Evolutionary conservation across 2,888 invertebrate species (phyloP).

Genomic region (Hyalella azteca): DNA sequence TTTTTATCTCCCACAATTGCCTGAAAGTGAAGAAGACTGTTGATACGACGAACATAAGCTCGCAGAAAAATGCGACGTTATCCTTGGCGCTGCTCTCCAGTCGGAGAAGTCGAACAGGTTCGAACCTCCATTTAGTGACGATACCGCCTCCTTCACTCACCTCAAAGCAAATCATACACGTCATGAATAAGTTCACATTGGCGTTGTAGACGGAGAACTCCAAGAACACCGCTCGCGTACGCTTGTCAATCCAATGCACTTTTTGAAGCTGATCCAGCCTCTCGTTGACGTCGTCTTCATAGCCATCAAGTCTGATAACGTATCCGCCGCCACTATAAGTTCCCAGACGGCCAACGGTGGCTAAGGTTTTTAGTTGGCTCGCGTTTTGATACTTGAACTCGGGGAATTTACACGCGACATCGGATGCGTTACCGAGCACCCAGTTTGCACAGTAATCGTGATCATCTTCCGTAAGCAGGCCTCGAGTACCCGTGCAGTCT

Average conservation of each 20-base stretch:
- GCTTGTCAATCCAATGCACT: conserved; percentile 65
- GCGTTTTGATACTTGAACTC: conserved; percentile 61
- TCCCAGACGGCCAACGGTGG: conserved; percentile 63
- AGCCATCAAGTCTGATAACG: conserved; percentile 60
- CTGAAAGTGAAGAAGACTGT: conserved; percentile 63
- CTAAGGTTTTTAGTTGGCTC: conserved; percentile 62
- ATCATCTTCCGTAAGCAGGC: conserved; percentile 60
- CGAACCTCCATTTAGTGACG: conserved; percentile 55
- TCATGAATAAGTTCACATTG: conserved; percentile 62
- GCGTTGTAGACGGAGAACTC: conserved; percentile 67
- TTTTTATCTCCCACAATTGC: conserved; percentile 49
- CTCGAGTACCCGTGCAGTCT: conserved; percentile 59
- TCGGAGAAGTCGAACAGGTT: conserved; percentile 46
- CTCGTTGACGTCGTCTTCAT: conserved; percentile 60
- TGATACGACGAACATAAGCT: conserved; percentile 63
- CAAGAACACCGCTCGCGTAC: conserved; percentile 66
- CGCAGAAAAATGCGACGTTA: conserved; percentile 63
- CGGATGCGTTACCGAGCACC: conserved; percentile 39
- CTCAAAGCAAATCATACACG: conserved; percentile 55
- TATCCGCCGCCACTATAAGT: conserved; percentile 66
- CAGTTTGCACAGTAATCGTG: conserved; percentile 60
- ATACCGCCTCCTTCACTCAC: conserved; percentile 59
- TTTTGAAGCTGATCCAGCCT: conserved; percentile 62
- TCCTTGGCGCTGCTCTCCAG: conserved; percentile 59
- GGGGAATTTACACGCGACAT: conserved; percentile 30